Evolutionary conservation across 2,113 vertebrate genomes (phyloP).

Genomic region (Bos javanicus): DNA sequence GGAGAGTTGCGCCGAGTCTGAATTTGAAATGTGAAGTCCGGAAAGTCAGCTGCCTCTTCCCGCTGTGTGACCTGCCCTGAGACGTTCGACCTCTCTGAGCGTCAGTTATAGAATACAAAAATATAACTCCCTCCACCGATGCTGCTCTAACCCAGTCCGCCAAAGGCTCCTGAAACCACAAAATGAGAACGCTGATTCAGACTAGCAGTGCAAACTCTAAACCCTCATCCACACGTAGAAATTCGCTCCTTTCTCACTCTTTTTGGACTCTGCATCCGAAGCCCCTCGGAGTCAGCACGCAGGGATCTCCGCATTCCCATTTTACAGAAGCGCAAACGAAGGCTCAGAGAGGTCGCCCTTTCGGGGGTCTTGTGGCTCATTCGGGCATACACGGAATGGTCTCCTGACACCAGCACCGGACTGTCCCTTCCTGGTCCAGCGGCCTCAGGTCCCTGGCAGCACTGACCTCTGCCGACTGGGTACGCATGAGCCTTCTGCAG

Average conservation of each 20-base stretch:
- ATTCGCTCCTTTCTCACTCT: not conserved
- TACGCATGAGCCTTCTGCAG: not conserved
- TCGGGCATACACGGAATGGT: not conserved
- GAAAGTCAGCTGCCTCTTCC: not conserved
- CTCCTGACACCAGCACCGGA: not conserved
- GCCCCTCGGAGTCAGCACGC: not conserved
- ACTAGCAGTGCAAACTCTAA: not conserved
- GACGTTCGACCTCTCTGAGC: not conserved
- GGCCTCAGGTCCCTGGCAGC: not conserved
- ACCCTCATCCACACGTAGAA: not conserved
- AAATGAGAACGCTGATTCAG: not conserved
- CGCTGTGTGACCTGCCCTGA: not conserved
- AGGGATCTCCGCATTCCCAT: not conserved
- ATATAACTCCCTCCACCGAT: not conserved
- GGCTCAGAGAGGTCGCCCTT: not conserved
- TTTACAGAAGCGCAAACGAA: not conserved
- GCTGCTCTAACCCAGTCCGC: not conserved
- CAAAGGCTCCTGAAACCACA: not conserved
- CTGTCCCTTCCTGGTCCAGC: not conserved
- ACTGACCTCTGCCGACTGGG: too few relatives aligned
- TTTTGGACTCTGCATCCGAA: not conserved
- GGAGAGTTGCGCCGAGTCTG: not conserved
- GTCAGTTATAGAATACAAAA: not conserved
- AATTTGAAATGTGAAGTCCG: not conserved
- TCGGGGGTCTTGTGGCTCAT: not conserved